Evolutionary conservation across 2,888 invertebrate species (phyloP), one percentile per base, ranked within the genome.

Genomic region (Orthonevra nobilis): DNA sequence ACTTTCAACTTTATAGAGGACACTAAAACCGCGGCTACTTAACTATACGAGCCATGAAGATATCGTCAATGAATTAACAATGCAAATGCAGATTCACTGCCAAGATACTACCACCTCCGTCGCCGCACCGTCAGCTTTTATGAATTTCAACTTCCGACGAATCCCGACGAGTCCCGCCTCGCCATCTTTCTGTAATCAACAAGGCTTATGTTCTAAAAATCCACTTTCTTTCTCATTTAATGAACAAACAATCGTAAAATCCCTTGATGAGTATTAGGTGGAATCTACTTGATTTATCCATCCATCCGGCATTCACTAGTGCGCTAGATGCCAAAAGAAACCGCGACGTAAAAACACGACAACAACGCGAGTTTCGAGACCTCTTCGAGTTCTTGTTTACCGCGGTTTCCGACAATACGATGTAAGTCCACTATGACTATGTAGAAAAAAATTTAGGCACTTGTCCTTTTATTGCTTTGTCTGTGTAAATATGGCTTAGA

Each of bases 391-490:
- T 58, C 26, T 20, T 30, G 14, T 26, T 48, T 10, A 15, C 9
- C 46, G 10, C 40, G 19, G 19, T n/a, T n/a, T n/a, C n/a, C n/a
- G n/a, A 30, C 3, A 60, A 63, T 75, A 61, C 42, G 48, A 56
- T 63, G 48, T 46, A 60, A 64, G 44, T 44, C 26, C 23, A 3
- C 19, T 9, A 10, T 23, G n/a, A n/a, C 23, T 5, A 23, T 4
- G 23, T n/a, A 23, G 42, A 48, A 44, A 28, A 48, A 15, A 32
- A 19, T 23, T 23, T 54, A 73, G 73, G 73, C 73, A 79, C 66
- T 79, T 61, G 66, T 68, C 56, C 66, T 66, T 73, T 79, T 79
- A 72, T 66, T 79, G 77, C 77, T 48, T 60, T 54, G 60, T 42
- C 42, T 61, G 60, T 40, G 73, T 66, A 79, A 73, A 66, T 48